Conservation (phyloP, 2,113 vertebrate genomes). For the Xenotilapia flavipinnis region DNA sequence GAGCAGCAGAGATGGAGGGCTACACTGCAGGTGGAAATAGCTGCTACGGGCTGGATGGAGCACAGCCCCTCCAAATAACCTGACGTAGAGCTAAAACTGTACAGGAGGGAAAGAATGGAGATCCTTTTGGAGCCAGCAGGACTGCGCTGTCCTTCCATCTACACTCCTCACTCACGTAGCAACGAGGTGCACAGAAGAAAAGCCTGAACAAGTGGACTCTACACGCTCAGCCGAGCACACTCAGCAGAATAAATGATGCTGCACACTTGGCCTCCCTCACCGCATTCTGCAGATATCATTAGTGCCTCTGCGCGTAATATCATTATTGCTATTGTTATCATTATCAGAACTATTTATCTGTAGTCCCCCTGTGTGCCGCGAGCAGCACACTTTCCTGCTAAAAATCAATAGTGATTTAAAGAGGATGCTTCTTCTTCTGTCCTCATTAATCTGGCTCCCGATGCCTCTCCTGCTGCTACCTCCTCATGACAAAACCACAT, state of each 20-base stretch:
- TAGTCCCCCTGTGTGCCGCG: background rate
- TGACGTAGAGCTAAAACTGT: background rate
- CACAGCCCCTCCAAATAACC: background rate
- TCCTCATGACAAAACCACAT: background rate
- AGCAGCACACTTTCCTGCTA: background rate
- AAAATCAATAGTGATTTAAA: conserved; percentile 22
- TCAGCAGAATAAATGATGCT: background rate
- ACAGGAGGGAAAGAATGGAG: background rate
- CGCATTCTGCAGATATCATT: conserved; percentile 6
- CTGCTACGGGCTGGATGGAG: background rate
- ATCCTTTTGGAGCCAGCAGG: background rate
- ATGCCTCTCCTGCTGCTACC: background rate
- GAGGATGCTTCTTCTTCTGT: background rate
- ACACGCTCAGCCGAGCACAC: background rate
- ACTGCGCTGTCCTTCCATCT: background rate
- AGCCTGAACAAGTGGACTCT: background rate
- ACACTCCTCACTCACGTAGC: background rate
- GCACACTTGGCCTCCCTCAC: background rate
- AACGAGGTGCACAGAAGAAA: background rate
- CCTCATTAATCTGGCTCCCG: background rate
- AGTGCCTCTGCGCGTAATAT: conserved; percentile 16
- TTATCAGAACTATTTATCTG: conserved; percentile 29
- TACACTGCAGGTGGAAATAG: background rate
- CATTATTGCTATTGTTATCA: conserved; percentile 13
- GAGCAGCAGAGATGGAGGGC: background rate